Evolutionary conservation across 2,113 vertebrate species (phyloP).

Genomic region (Anolis sagrei): DNA sequence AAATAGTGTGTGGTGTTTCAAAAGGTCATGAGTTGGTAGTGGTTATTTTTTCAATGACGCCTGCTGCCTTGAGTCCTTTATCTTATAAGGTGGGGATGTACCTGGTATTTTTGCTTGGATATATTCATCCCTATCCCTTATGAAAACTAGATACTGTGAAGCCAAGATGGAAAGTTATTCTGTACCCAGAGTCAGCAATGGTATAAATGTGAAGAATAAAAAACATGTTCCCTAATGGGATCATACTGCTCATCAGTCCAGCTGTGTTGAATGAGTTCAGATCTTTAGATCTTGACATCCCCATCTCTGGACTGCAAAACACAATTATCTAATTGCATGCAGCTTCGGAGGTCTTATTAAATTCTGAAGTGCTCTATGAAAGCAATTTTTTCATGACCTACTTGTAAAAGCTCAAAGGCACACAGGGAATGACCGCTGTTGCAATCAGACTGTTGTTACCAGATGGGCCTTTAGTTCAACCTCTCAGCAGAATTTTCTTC

Average conservation of each 20-base stretch:
- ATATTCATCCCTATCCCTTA: neutral
- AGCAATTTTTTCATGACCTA: neutral
- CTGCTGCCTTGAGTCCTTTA: neutral
- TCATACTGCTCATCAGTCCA: neutral
- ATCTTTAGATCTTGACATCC: neutral
- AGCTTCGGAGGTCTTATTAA: conserved; percentile 63
- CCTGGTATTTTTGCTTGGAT: neutral
- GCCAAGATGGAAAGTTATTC: neutral
- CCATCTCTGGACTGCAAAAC: neutral
- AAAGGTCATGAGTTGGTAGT: too few relatives aligned
- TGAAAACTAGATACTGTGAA: neutral
- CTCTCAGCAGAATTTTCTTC: neutral
- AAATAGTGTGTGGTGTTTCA: conserved; percentile 17
- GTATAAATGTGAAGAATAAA: neutral
- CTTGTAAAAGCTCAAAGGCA: neutral
- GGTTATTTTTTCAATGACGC: too few relatives aligned
- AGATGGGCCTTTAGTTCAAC: neutral
- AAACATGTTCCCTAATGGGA: neutral
- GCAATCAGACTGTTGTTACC: neutral
- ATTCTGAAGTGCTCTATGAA: conserved; percentile 33
- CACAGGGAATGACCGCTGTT: neutral
- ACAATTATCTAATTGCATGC: conserved; percentile 25
- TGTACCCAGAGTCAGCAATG: too few relatives aligned
- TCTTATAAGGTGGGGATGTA: neutral
- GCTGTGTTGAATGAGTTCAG: neutral